Percentiles rank a stretch among this genome's conserved stretches.
These are phyloP conservation scores for Lerista edwardsae DNA, from an alignment of 2,797 vertebrate species.

Conservation along the genomic window DNA sequence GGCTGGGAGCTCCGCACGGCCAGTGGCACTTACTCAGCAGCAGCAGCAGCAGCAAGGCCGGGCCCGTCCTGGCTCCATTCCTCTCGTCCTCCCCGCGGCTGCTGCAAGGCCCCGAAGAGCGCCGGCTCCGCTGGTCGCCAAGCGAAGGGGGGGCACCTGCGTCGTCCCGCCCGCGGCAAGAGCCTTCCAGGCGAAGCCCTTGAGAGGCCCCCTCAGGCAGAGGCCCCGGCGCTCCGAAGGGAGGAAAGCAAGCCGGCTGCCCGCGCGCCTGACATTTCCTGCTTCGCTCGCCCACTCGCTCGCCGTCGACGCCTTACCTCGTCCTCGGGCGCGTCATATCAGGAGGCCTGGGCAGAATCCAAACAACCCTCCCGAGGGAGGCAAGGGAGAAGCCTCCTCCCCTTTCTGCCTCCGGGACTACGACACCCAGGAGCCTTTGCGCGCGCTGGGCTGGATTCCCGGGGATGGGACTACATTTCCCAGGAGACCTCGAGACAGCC, in stretches of 20 bases:
- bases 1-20: too few relatives aligned
- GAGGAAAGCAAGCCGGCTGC: neutral
- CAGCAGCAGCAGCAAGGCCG: neutral
- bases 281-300: neutral
- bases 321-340: neutral
- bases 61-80: accelerated
- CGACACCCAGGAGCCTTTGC: constrained; percentile 3
- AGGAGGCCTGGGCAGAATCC: neutral
- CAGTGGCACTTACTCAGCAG: neutral
- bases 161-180: neutral
- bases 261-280: constrained; percentile 1
- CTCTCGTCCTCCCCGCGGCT: accelerated
- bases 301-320: neutral
- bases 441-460: accelerated
- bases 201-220: neutral
- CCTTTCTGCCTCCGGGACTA: neutral
- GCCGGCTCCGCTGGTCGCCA: too few relatives aligned
- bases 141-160: too few relatives aligned
- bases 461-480: neutral
- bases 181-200: neutral
- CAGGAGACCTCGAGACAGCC: neutral
- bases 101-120: neutral
- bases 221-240: neutral
- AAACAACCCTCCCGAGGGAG: neutral
- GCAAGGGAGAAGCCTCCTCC: too few relatives aligned